phyloP scores from a whole-genome alignment of 2,888 invertebrate species.

The Lordiphosa andalusiaca region DNA sequence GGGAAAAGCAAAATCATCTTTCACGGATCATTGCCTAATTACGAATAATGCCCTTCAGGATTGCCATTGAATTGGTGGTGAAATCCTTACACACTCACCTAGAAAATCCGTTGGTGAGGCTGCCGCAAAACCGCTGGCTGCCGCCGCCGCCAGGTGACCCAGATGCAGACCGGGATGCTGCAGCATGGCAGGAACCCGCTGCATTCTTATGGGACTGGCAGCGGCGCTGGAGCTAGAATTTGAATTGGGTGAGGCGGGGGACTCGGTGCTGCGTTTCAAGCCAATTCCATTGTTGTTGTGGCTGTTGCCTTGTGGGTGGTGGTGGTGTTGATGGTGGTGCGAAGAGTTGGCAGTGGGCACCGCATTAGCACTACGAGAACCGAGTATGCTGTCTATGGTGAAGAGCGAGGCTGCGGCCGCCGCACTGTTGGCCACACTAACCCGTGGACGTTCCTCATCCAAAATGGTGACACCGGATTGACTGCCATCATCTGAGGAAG shows the following conservation, averaged over 20 bases:
- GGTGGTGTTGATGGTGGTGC: slow-evolving; percentile 24
- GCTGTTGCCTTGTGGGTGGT: slow-evolving; percentile 34
- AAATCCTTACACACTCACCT: slow-evolving; percentile 82
- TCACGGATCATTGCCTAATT: slow-evolving; percentile 77
- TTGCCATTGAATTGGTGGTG: slow-evolving; percentile 1
- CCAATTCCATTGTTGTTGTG: slow-evolving; percentile 27
- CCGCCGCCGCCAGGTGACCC: slow-evolving; percentile 84
- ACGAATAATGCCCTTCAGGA: slow-evolving; percentile 74
- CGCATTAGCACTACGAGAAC: slow-evolving; percentile 81
- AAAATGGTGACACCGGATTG: slow-evolving; percentile 76
- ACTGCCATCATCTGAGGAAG: slow-evolving; percentile 77
- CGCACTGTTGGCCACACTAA: slow-evolving; percentile 72
- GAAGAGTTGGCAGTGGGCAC: slow-evolving; percentile 25
- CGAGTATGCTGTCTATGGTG: slow-evolving; percentile 93
- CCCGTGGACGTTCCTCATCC: slow-evolving; percentile 70
- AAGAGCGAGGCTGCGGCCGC: slow-evolving; percentile 84
- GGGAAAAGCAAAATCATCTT: slow-evolving; percentile 75
- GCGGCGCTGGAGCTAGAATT: slow-evolving; percentile 82
- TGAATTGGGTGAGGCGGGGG: slow-evolving; percentile 80
- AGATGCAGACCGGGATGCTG: slow-evolving; percentile 83
- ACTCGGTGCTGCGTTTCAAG: slow-evolving; percentile 74
- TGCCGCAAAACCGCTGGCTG: slow-evolving; percentile 84
- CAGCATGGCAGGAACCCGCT: slow-evolving; percentile 80
- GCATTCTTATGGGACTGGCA: slow-evolving; percentile 80
- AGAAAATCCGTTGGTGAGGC: slow-evolving; percentile 89